phyloP scores from a whole-genome alignment of 2,888 invertebrate species.

The Camptogramma bilineatum region DNA sequence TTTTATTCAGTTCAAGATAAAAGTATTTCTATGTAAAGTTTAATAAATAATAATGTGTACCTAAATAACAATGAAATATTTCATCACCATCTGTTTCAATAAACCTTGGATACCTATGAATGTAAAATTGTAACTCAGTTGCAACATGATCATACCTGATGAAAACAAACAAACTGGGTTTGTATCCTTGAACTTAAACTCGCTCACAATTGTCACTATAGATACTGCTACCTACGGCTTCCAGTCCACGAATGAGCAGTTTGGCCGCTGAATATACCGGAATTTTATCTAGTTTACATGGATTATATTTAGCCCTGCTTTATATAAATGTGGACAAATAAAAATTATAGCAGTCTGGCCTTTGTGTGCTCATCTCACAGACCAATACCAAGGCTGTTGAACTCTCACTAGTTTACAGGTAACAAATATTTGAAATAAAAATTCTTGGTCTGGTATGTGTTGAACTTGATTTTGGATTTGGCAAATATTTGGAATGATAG shows the following conservation, averaged over 20 bases:
- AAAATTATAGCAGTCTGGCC: conserved; percentile 45
- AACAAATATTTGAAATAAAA: conserved; percentile 8
- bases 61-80: neutral
- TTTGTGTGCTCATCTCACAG: conserved; percentile 29
- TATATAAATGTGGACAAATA: conserved; percentile 63
- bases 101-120: conserved; percentile 19
- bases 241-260: conserved; percentile 67
- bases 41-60: neutral
- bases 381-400: conserved; percentile 47
- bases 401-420: conserved; percentile 37
- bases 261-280: conserved; percentile 60
- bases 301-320: conserved; percentile 68
- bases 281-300: conserved; percentile 72
- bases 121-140: conserved; percentile 7
- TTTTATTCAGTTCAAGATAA: neutral
- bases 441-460: neutral
- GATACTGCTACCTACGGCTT: conserved; percentile 62
- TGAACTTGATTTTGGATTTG: neutral
- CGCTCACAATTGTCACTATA: conserved; percentile 52
- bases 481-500: neutral
- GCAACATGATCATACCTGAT: conserved; percentile 55
- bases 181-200: conserved; percentile 74
- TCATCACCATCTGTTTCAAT: conserved; percentile 36
- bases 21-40: neutral
- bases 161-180: conserved; percentile 54